phyloP scores from a whole-genome alignment of 1,140 invertebrate species.

The Pectinophora gossypiella region DNA sequence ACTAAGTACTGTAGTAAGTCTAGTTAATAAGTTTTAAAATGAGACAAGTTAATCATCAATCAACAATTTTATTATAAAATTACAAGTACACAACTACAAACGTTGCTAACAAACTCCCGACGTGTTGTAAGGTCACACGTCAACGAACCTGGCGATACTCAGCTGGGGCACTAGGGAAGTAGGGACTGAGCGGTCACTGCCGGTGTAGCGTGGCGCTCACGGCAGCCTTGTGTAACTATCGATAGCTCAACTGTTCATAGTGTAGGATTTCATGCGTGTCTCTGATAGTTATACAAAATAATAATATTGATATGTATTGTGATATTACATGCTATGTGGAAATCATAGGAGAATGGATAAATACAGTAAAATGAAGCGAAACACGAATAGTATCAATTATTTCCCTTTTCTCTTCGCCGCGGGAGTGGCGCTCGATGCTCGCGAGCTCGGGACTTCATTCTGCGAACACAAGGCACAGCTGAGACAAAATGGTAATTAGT shows the following conservation, averaged over 20 bases:
- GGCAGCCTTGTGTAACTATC: conserved; percentile 24
- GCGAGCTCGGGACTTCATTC: conserved; percentile 36
- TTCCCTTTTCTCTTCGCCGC: conserved; percentile 71
- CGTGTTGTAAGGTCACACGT: conserved; percentile 1
- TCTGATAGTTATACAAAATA: conserved; percentile 29
- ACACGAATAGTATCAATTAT: conserved; percentile 52
- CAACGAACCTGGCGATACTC: conserved; percentile 10
- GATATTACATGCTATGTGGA: conserved; percentile 69
- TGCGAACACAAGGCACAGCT: too few relatives aligned
- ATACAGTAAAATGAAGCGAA: conserved; percentile 60
- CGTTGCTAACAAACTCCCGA: conserved; percentile 20
- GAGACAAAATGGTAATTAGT: too few relatives aligned
- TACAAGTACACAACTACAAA: conserved; percentile 46
- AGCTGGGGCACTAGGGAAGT: conserved; percentile 18
- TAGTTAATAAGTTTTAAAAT: neutral
- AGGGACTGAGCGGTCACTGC: conserved; percentile 17
- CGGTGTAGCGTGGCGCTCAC: conserved; percentile 19
- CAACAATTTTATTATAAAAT: conserved; percentile 54
- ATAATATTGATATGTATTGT: conserved; percentile 61
- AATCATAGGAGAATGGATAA: conserved; percentile 59
- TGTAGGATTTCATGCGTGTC: neutral
- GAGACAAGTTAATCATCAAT: conserved; percentile 15
- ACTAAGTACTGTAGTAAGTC: neutral
- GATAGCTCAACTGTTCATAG: conserved; percentile 10
- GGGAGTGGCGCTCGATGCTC: conserved; percentile 65